phyloP scores from a whole-genome alignment of 2,797 vertebrate species.

The Neoniphon sammara region DNA sequence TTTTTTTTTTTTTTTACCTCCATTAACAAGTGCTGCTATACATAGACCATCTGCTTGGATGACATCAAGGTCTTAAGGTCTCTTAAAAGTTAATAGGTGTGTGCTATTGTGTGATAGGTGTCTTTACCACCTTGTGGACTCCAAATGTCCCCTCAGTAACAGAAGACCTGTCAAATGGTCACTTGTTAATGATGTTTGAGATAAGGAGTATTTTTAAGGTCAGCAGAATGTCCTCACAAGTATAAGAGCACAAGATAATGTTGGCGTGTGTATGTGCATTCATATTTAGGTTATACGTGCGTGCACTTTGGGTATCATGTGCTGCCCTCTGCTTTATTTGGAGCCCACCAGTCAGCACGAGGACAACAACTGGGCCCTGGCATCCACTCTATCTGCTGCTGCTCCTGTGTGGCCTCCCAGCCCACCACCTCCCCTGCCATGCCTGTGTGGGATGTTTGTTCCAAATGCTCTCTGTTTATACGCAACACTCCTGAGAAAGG shows the following conservation, averaged over 20 bases:
- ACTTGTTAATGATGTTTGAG: neutral
- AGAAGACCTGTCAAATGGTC: neutral
- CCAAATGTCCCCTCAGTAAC: neutral
- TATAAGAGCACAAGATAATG: neutral
- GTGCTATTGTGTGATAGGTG: neutral
- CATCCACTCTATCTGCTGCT: constrained; percentile 38
- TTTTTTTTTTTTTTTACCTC: too few relatives aligned
- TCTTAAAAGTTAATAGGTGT: neutral
- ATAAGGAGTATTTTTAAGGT: neutral
- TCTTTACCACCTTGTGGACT: neutral
- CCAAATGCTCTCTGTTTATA: constrained; percentile 51
- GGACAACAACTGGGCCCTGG: constrained; percentile 59
- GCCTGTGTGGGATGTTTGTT: constrained; percentile 50
- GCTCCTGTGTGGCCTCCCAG: constrained; percentile 42
- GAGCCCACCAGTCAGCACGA: constrained; percentile 56
- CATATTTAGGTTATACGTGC: constrained; percentile 41
- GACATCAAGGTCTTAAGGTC: neutral
- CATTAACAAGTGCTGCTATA: too few relatives aligned
- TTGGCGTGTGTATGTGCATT: constrained; percentile 27
- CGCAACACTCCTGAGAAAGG: constrained; percentile 33
- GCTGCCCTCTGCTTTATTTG: constrained; percentile 73
- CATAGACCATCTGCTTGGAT: too few relatives aligned
- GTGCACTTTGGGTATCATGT: constrained; percentile 66
- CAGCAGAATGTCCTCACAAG: neutral
- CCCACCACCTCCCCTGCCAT: neutral